A percentile compares a stretch with the other conserved stretches of the same genome.
These are phyloP conservation scores for Hemaris fuciformis DNA, from an alignment of 2,888 invertebrate genomes.

Conservation along the genomic window DNA sequence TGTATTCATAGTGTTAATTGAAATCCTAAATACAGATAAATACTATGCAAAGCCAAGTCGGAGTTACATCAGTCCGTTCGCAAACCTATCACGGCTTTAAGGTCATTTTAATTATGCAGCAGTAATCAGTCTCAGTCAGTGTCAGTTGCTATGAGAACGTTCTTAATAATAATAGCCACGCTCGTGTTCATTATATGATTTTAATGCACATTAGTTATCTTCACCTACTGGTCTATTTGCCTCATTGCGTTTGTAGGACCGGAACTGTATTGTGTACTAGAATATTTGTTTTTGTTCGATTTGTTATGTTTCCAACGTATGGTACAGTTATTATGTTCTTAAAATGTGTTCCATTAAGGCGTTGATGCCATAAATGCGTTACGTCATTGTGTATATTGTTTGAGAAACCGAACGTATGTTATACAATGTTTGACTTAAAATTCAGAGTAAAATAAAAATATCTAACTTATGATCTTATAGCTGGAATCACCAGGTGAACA, in stretches of 20 bases:
- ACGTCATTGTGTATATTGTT: not conserved
- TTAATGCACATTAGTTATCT: not conserved
- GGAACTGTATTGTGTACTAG: not conserved
- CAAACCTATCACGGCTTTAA: conserved; percentile 9
- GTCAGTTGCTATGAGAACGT: conserved; percentile 8
- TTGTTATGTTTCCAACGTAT: not conserved
- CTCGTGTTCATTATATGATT: not conserved
- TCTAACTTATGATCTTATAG: too few relatives aligned
- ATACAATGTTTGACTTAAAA: not conserved
- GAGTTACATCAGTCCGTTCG: not conserved
- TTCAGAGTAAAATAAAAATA: too few relatives aligned
- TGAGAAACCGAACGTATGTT: not conserved
- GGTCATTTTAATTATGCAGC: conserved; percentile 14
- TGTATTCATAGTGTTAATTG: too few relatives aligned
- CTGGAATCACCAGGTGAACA: too few relatives aligned
- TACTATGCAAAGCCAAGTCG: not conserved
- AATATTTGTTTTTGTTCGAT: not conserved
- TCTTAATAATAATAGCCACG: not conserved
- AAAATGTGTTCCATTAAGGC: not conserved
- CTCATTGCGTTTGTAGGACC: not conserved
- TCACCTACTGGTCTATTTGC: conserved; percentile 8
- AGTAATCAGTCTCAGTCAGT: conserved; percentile 1
- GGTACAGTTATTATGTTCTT: not conserved
- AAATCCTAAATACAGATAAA: not conserved
- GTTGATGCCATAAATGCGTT: not conserved